Evolutionary conservation across 2,888 invertebrate species (phyloP).

Genomic region (Dexiosoma caninum): DNA sequence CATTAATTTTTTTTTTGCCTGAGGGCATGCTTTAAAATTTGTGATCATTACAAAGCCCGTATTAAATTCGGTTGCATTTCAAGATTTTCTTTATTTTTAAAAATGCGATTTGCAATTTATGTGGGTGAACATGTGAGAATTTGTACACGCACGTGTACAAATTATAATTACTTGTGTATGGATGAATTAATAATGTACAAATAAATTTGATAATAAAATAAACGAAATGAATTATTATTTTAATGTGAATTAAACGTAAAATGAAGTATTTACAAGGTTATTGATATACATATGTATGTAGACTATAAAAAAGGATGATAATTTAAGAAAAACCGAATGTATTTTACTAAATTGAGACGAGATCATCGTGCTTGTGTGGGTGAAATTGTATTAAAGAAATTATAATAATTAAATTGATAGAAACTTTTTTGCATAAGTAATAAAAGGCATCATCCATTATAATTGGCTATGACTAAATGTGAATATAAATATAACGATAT

Average conservation of each 20-base stretch:
- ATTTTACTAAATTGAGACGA: constrained; percentile 9
- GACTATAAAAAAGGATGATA: neutral
- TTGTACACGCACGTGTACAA: neutral
- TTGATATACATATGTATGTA: neutral
- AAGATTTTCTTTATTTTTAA: constrained; percentile 40
- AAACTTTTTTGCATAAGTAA: neutral
- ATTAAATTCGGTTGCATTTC: constrained; percentile 38
- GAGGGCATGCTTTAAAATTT: neutral
- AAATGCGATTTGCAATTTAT: constrained; percentile 43
- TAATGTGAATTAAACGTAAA: constrained; percentile 29
- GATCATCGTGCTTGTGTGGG: constrained; percentile 6
- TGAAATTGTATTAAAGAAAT: too few species aligned
- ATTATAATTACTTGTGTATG: neutral
- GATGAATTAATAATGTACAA: neutral
- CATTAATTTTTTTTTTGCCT: neutral
- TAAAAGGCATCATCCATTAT: neutral
- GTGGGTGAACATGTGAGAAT: constrained; percentile 1
- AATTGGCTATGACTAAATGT: constrained; percentile 8
- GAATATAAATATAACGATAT: constrained; percentile 18
- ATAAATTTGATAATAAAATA: constrained; percentile 10
- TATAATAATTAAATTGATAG: too few species aligned
- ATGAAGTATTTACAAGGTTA: constrained; percentile 44
- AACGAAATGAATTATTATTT: constrained; percentile 19
- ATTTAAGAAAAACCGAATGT: too few species aligned
- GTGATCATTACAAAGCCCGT: neutral